These are phyloP conservation scores for Cyanoliseus patagonus DNA, from an alignment of 2,113 vertebrate species.

Conservation along the genomic window DNA sequence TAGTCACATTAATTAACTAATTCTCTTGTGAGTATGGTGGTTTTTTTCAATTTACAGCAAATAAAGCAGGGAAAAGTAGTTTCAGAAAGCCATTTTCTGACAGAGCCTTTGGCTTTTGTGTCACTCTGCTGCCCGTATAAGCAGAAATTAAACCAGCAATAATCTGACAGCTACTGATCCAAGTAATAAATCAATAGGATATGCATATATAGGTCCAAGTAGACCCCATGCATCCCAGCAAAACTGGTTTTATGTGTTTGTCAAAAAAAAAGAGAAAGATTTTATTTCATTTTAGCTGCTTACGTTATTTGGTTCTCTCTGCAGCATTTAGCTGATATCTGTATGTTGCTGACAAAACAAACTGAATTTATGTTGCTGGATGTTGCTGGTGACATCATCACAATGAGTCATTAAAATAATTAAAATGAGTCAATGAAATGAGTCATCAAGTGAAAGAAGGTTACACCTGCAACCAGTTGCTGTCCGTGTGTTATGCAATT, in stretches of 20 bases:
- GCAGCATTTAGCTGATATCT: neutral
- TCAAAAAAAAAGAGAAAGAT: neutral
- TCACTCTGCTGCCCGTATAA: neutral
- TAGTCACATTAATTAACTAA: neutral
- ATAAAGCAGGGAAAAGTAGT: neutral
- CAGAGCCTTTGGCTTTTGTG: neutral
- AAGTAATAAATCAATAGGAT: neutral
- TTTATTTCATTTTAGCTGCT: constrained; percentile 17
- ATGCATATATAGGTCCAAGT: neutral
- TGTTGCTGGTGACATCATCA: constrained; percentile 13
- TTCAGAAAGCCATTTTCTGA: neutral
- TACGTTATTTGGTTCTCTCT: constrained; percentile 14
- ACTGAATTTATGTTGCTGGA: constrained; percentile 29
- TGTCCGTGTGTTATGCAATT: neutral
- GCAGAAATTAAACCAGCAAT: neutral
- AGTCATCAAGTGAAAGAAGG: constrained; percentile 13
- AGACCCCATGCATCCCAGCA: neutral
- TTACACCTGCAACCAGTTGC: neutral
- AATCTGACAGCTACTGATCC: neutral
- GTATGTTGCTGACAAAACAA: constrained; percentile 42
- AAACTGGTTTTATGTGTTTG: neutral
- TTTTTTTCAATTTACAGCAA: neutral
- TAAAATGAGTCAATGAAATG: constrained; percentile 66
- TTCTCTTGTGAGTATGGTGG: neutral
- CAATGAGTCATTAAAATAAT: constrained; percentile 58